Evolutionary conservation across 2,888 invertebrate species (phyloP).

Genomic region (Parascotia fuliginaria): DNA sequence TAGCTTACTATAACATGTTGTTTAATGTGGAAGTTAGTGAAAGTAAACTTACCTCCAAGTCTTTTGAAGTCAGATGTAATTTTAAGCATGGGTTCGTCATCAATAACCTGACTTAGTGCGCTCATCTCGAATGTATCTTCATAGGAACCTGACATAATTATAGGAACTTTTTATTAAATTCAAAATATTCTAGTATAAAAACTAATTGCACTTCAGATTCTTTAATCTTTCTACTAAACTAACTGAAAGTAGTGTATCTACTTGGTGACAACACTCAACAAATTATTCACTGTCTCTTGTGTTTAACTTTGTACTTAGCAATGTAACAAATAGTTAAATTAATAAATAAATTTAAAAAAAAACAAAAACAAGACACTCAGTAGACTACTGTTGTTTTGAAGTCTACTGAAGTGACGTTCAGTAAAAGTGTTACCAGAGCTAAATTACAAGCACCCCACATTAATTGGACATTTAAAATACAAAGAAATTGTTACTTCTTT

Average conservation of each 20-base stretch:
- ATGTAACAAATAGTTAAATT: constrained; percentile 20
- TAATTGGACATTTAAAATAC: no score
- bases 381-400: background rate
- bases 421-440: no score
- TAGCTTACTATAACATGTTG: no score
- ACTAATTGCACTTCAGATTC: no score
- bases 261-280: background rate
- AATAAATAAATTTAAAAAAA: no score
- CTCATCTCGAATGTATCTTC: constrained; percentile 56
- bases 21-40: background rate
- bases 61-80: constrained; percentile 76
- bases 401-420: background rate
- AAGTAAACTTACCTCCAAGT: constrained; percentile 67
- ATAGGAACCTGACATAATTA: constrained; percentile 34
- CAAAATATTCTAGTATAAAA: background rate
- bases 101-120: constrained; percentile 71
- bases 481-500: no score
- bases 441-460: no score
- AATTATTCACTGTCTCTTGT: background rate
- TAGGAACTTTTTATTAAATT: constrained; percentile 8
- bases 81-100: constrained; percentile 65
- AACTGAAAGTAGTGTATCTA: background rate
- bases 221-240: background rate
- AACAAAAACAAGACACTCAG: no score
- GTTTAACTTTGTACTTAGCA: constrained; percentile 37